phyloP scores from a whole-genome alignment of 1,140 invertebrate genomes.

The Globodera rostochiensis region DNA sequence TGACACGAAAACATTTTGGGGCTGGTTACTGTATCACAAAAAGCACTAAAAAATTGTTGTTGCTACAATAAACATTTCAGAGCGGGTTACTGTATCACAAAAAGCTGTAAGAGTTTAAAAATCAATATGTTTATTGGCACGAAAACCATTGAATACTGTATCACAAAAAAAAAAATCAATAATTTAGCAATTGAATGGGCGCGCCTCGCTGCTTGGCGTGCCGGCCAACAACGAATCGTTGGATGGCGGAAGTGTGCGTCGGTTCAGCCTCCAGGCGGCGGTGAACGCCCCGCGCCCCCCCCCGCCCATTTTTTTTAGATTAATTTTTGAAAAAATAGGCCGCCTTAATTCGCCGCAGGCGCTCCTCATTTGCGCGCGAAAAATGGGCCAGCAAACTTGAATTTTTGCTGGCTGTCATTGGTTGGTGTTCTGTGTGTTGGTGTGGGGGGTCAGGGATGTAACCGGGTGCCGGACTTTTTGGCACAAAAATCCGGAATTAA shows the following conservation, averaged over 20 bases:
- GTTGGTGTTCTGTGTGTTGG: slow-evolving; percentile 68
- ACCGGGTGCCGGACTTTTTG: too few species aligned
- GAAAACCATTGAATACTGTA: not conserved
- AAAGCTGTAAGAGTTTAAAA: too few species aligned
- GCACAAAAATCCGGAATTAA: too few species aligned
- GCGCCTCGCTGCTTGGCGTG: not conserved
- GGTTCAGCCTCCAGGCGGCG: slow-evolving; percentile 7
- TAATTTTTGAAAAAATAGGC: slow-evolving; percentile 3
- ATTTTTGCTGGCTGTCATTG: slow-evolving; percentile 88
- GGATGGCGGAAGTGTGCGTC: not conserved
- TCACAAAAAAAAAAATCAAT: too few species aligned
- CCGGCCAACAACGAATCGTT: not conserved
- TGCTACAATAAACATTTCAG: too few species aligned
- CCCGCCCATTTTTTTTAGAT: too few species aligned
- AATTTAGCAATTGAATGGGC: not conserved
- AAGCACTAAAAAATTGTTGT: too few species aligned
- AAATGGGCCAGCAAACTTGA: slow-evolving; percentile 84
- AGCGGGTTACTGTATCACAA: too few species aligned
- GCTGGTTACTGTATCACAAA: too few species aligned
- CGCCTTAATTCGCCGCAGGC: slow-evolving; percentile 27
- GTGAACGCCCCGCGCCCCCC: not conserved
- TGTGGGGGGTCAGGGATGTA: too few species aligned
- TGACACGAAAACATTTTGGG: too few species aligned
- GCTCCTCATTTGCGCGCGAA: slow-evolving; percentile 52
- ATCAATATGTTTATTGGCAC: too few species aligned